Evolutionary conservation across 1,140 invertebrate species (phyloP).

Genomic region (Drosophila baimaii): DNA sequence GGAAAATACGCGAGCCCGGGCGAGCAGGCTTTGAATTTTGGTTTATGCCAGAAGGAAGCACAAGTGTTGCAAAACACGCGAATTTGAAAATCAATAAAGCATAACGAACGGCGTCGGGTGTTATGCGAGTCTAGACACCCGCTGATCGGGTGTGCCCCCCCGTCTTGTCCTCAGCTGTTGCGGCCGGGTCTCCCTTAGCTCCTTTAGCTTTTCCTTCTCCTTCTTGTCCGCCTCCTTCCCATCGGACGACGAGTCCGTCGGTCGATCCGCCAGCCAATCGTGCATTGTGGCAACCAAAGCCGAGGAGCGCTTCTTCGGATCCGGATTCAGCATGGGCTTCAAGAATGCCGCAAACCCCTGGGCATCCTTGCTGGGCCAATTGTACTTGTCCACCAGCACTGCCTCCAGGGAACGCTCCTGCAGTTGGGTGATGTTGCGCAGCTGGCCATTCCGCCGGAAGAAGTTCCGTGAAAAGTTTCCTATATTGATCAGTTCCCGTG

Average conservation of each 20-base stretch:
- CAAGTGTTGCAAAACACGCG: conserved; percentile 3
- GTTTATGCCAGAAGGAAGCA: too few relatives aligned
- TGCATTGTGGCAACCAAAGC: conserved; percentile 95
- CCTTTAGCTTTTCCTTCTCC: too few relatives aligned
- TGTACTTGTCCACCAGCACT: conserved; percentile 96
- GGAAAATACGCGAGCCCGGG: background rate
- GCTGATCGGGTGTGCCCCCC: background rate
- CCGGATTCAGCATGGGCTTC: conserved; percentile 96
- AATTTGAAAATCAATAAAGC: conserved; percentile 14
- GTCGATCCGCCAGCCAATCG: conserved; percentile 84
- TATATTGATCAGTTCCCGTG: conserved; percentile 92
- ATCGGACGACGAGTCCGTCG: too few relatives aligned
- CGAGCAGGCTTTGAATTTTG: too few relatives aligned
- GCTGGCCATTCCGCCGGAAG: conserved; percentile 95
- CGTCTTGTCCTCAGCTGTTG: too few relatives aligned
- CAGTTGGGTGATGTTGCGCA: conserved; percentile 94
- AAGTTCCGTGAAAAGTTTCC: conserved; percentile 96
- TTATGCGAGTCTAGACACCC: background rate
- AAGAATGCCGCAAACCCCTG: conserved; percentile 95
- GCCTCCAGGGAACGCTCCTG: conserved; percentile 95
- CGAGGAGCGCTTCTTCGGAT: conserved; percentile 93
- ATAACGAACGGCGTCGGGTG: background rate
- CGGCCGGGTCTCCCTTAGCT: too few relatives aligned
- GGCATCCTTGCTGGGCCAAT: conserved; percentile 93
- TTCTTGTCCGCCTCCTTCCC: background rate